phyloP scores from a whole-genome alignment of 2,888 invertebrate species.

The Acanthosepion pharaonis region DNA sequence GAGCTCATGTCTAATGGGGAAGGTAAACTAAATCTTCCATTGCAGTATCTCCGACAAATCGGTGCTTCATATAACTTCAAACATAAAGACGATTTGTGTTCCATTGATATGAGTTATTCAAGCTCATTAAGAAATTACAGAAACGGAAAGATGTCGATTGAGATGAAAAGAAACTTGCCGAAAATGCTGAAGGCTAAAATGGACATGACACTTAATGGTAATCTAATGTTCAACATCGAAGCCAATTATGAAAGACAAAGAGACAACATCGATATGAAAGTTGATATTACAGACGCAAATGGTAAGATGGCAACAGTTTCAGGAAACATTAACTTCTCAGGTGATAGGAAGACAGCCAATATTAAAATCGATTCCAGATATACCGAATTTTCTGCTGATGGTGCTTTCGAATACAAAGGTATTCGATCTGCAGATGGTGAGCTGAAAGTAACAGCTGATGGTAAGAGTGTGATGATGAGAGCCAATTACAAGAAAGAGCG shows the following conservation, averaged over 20 bases:
- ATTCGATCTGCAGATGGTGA: background rate
- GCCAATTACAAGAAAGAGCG: conserved; percentile 8
- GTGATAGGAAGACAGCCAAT: background rate
- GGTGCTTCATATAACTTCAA: conserved; percentile 36
- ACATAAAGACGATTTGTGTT: background rate
- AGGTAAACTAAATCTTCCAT: background rate
- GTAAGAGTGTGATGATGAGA: background rate
- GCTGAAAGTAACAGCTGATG: background rate
- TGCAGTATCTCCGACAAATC: background rate
- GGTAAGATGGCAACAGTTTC: background rate
- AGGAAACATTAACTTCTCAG: background rate
- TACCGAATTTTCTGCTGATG: background rate
- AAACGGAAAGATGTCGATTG: background rate
- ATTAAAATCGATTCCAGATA: background rate
- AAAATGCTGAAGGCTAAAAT: background rate
- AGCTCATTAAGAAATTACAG: conserved; percentile 10
- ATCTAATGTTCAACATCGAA: background rate
- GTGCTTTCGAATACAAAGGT: background rate
- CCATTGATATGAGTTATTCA: background rate
- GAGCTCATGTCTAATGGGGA: background rate
- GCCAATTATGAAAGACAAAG: background rate
- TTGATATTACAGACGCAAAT: background rate
- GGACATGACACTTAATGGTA: background rate
- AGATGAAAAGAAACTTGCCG: background rate
- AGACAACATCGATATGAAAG: background rate